These are phyloP conservation scores for Xylota sylvarum DNA, from an alignment of 2,888 invertebrate species.

Conservation along the genomic window DNA sequence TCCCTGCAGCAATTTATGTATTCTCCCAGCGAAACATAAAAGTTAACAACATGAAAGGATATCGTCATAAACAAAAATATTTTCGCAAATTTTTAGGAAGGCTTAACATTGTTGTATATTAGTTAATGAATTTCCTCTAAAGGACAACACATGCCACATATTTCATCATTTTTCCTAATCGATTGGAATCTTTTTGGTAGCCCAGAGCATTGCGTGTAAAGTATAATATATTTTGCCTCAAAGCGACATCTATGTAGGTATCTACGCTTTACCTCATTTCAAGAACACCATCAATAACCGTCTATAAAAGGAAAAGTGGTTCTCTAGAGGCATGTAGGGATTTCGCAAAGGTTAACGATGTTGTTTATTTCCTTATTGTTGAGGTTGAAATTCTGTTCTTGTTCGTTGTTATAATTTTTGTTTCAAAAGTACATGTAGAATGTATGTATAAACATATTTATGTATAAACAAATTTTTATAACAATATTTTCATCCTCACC, in stretches of 20 bases:
- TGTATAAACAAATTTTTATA: not conserved
- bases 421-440: not conserved
- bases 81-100: not conserved
- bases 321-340: not conserved
- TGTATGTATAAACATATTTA: slow-evolving; percentile 3
- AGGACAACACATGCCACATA: slow-evolving; percentile 19
- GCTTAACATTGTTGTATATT: not conserved
- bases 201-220: slow-evolving; percentile 14
- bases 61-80: not conserved
- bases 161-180: slow-evolving; percentile 12
- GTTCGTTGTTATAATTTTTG: not conserved
- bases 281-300: slow-evolving; percentile 19
- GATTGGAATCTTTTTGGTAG: not conserved
- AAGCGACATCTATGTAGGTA: not conserved
- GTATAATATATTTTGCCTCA: not conserved
- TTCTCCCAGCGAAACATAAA: too few relatives aligned
- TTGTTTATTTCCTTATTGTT: not conserved
- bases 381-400: not conserved
- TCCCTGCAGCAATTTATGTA: too few relatives aligned
- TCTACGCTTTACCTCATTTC: not conserved
- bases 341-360: not conserved
- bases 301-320: not conserved
- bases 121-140: slow-evolving; percentile 25
- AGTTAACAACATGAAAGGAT: too few relatives aligned
- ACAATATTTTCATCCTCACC: not conserved